Evolutionary conservation across 2,888 invertebrate species (phyloP).

Genomic region (Strigamia crassipes): DNA sequence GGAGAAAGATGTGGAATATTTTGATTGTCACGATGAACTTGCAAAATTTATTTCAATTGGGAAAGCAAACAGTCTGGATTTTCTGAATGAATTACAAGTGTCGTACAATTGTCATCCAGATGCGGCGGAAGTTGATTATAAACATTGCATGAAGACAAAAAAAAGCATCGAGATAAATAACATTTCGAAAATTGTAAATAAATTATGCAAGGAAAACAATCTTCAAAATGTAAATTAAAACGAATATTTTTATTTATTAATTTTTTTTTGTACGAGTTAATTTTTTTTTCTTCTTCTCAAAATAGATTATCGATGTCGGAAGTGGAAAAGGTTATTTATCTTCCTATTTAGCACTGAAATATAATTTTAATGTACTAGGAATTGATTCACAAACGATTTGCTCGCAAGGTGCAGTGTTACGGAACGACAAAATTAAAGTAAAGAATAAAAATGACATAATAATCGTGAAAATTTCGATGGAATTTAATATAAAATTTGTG

Average conservation of each 20-base stretch:
- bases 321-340: slow-evolving; percentile 88
- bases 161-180: slow-evolving; percentile 79
- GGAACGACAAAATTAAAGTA: slow-evolving; percentile 59
- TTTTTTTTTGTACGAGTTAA: background rate
- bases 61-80: slow-evolving; percentile 6
- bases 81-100: slow-evolving; percentile 28
- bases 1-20: slow-evolving; percentile 54
- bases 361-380: slow-evolving; percentile 75
- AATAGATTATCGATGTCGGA: slow-evolving; percentile 78
- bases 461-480: background rate
- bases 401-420: slow-evolving; percentile 68
- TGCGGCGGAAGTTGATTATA: slow-evolving; percentile 48
- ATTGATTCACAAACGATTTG: slow-evolving; percentile 76
- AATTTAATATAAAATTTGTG: slow-evolving; percentile 45
- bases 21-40: background rate
- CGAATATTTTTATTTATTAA: background rate
- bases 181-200: slow-evolving; percentile 66
- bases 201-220: slow-evolving; percentile 53
- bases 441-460: slow-evolving; percentile 35
- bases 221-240: slow-evolving; percentile 25
- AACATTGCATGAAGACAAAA: slow-evolving; percentile 73
- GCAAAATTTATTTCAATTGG: background rate
- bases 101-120: background rate
- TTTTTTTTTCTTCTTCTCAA: slow-evolving; percentile 52
- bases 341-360: slow-evolving; percentile 72